These are phyloP conservation scores for Formica aserva DNA, from an alignment of 2,888 invertebrate species.

Conservation along the genomic window DNA sequence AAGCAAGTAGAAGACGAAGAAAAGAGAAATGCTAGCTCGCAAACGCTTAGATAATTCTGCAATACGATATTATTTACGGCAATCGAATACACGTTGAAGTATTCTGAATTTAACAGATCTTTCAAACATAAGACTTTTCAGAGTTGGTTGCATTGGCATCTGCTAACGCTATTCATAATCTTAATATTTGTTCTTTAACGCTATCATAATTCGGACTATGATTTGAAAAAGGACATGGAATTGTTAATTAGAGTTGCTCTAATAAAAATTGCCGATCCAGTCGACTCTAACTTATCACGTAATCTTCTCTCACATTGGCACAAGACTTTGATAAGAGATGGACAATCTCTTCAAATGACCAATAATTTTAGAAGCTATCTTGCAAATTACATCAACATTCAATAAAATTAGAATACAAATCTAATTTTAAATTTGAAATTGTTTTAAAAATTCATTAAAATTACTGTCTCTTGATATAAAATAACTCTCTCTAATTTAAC, in stretches of 20 bases:
- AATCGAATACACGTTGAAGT: slow-evolving; percentile 5
- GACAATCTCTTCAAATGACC: not conserved
- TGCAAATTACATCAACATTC: not conserved
- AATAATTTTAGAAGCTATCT: not conserved
- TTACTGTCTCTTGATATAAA: not conserved
- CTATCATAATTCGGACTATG: not conserved
- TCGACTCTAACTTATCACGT: slow-evolving; percentile 22
- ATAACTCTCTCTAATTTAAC: not conserved
- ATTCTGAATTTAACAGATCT: slow-evolving; percentile 1
- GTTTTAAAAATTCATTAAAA: not conserved
- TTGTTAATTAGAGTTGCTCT: slow-evolving; percentile 16
- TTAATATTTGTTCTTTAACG: slow-evolving; percentile 1
- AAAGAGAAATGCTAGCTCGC: slow-evolving; percentile 16
- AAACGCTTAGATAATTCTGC: slow-evolving; percentile 17
- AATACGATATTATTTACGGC: slow-evolving; percentile 17
- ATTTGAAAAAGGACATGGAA: not conserved
- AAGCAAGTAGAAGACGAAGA: slow-evolving; percentile 7
- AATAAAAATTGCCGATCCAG: slow-evolving; percentile 14
- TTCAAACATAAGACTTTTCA: not conserved
- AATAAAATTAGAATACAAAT: slow-evolving; percentile 3
- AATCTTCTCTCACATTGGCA: slow-evolving; percentile 33
- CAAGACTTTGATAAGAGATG: slow-evolving; percentile 17
- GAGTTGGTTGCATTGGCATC: not conserved
- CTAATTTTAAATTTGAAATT: slow-evolving; percentile 22
- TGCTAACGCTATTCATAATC: not conserved